These are phyloP conservation scores for Apostichopus californicus DNA, from an alignment of 35 echinoderm and acorn worm genomes.

Conservation along the genomic window DNA sequence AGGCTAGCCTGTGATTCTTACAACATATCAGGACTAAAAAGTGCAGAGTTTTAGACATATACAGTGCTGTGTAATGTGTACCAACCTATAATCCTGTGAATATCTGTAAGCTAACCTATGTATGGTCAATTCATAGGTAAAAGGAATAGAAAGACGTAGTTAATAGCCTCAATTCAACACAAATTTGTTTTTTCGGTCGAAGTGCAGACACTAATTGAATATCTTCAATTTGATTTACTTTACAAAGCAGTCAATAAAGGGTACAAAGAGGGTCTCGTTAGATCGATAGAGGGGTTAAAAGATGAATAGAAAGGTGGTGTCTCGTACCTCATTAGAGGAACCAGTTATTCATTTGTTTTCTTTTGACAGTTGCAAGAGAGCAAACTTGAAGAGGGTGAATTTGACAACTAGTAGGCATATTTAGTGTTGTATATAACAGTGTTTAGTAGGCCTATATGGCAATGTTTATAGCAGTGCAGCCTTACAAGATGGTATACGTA, in stretches of 20 bases:
- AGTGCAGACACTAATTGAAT: constrained; percentile 34
- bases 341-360: constrained; percentile 28
- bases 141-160: neutral
- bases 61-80: too few species aligned
- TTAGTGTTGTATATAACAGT: too few species aligned
- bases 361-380: constrained; percentile 3
- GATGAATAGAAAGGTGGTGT: neutral
- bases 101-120: too few species aligned
- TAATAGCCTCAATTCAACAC: constrained; percentile 10
- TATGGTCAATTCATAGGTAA: neutral
- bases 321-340: constrained; percentile 11
- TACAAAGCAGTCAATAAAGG: constrained; percentile 35
- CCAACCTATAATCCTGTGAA: too few species aligned
- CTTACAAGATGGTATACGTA: neutral
- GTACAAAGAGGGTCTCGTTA: constrained; percentile 25
- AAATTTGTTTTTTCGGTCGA: constrained; percentile 3
- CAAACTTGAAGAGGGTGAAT: neutral
- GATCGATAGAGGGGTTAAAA: constrained; percentile 10
- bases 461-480: too few species aligned
- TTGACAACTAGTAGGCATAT: too few species aligned
- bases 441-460: too few species aligned
- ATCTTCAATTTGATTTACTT: constrained; percentile 28
- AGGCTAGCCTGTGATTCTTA: too few species aligned
- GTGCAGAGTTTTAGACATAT: too few species aligned
- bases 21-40: too few species aligned